Conservation (phyloP, 2,888 invertebrate species). For the Conus canariensis region DNA sequence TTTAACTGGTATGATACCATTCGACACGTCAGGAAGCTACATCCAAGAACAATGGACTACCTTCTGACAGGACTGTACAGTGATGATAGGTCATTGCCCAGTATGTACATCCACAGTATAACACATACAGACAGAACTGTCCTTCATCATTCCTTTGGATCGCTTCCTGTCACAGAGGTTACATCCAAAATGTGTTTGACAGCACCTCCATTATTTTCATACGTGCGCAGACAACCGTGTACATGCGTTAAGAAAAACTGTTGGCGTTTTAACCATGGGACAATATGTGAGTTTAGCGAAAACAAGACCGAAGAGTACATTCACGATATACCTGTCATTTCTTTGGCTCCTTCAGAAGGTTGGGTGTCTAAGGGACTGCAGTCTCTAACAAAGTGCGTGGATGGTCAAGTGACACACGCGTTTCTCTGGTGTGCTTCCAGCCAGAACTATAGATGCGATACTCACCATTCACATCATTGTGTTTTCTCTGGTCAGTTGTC, state of each 20-base stretch:
- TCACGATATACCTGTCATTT: background rate
- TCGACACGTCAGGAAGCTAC: background rate
- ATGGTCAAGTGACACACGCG: background rate
- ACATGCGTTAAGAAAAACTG: background rate
- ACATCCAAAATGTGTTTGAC: background rate
- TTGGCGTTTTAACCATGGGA: background rate
- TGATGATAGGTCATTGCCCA: background rate
- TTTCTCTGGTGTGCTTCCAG: background rate
- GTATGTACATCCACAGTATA: background rate
- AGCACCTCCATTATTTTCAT: background rate
- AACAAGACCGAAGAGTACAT: background rate
- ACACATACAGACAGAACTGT: background rate
- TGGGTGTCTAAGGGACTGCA: background rate
- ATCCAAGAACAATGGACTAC: background rate
- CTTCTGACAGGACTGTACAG: background rate
- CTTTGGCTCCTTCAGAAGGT: background rate
- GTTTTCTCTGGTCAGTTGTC: background rate
- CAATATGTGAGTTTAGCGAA: background rate
- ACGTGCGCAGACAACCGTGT: background rate
- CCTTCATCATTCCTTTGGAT: background rate
- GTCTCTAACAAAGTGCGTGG: background rate
- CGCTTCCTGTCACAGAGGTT: background rate
- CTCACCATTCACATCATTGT: background rate
- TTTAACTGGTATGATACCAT: background rate
- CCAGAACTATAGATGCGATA: background rate